Conservation (phyloP, 2,888 invertebrate species). For the Piscicola geometra region DNA sequence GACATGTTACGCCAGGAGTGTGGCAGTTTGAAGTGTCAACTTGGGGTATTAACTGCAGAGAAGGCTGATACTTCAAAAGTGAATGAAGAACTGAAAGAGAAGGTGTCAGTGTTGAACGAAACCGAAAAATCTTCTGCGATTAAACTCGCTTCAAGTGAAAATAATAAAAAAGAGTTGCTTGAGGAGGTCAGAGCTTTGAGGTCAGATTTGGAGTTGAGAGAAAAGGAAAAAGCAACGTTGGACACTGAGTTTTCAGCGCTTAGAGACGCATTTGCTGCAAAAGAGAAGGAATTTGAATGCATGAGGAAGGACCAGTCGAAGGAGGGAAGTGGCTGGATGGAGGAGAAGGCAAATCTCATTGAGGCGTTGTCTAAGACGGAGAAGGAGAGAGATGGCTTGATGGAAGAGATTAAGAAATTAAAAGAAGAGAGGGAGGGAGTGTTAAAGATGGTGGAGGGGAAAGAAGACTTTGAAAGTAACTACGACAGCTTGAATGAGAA, state of each 20-base stretch:
- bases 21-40: neutral
- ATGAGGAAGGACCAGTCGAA: neutral
- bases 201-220: neutral
- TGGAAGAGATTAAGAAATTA: neutral
- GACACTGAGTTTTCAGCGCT: neutral
- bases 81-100: neutral
- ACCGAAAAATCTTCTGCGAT: neutral
- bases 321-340: neutral
- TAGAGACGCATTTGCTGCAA: neutral
- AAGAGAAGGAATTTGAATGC: neutral
- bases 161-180: neutral
- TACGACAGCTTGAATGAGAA: conserved; percentile 76
- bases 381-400: conserved; percentile 3
- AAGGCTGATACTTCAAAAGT: neutral
- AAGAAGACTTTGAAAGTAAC: conserved; percentile 89
- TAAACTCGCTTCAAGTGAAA: neutral
- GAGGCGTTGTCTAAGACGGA: neutral
- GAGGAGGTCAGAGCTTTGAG: neutral
- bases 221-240: neutral
- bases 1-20: neutral
- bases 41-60: neutral
- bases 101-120: neutral
- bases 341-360: neutral
- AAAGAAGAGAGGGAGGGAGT: neutral
- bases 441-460: conserved; percentile 65